phyloP scores from a whole-genome alignment of 35 echinoderm and acorn worm genomes.

The Ophiothrix spiculata region DNA sequence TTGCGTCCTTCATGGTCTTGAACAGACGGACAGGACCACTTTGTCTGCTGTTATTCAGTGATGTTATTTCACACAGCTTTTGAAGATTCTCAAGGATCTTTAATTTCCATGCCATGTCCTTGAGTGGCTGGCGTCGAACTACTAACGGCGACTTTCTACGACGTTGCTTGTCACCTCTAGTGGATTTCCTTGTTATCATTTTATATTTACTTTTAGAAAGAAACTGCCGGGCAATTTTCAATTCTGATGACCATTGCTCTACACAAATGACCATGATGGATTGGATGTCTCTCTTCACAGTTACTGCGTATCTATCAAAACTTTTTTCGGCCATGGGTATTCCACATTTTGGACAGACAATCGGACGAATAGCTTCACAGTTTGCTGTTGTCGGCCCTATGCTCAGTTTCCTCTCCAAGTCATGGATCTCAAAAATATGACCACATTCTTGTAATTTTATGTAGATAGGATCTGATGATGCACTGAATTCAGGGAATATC shows the following conservation, averaged over 20 bases:
- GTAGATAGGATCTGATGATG: background rate
- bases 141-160: background rate
- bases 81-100: background rate
- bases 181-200: too few relatives aligned
- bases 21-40: too few relatives aligned
- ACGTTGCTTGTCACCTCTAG: too few relatives aligned
- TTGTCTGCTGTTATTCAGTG: background rate
- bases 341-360: background rate
- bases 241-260: background rate
- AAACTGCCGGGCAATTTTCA: background rate
- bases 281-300: background rate
- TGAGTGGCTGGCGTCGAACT: background rate
- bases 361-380: background rate
- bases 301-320: background rate
- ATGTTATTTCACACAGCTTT: background rate
- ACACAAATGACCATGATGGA: background rate
- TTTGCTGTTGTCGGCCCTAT: background rate
- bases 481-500: background rate
- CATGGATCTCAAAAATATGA: background rate
- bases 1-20: too few relatives aligned
- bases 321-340: background rate
- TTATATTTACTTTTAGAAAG: background rate
- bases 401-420: background rate
- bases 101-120: background rate
- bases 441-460: background rate